Evolutionary conservation across 2,797 vertebrate genomes (phyloP), one percentile per base, ranked within the genome.

Genomic region (Poeciliopsis infans): DNA sequence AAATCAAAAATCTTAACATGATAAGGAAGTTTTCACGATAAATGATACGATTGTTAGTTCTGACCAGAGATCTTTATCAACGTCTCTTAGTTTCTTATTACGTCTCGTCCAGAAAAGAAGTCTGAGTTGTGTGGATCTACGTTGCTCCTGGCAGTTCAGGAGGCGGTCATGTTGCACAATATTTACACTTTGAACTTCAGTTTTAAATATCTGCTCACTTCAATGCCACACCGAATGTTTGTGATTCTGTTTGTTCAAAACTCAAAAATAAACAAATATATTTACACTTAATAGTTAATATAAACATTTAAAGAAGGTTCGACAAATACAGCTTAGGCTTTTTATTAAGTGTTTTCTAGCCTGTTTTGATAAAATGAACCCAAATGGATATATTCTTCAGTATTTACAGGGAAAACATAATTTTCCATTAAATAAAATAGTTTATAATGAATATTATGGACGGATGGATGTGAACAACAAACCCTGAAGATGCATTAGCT

Each of bases 401-500:
- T 20, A 36, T 36, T 36, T 64, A 66, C 59, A 8, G 16, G 31
- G 2, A 33, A 36, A 16, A 64, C 15, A 31, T 59, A 15, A 0
- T 31, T 28, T 53, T 25, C 10, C 25, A 25, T 4, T 31, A 51
- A n/a, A 28, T 15, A 66, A 18, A 7, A 39, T 36, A 36, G 20
- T 39, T 36, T 20, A 36, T 20, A 66, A 36, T 66, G 7, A 36
- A 66, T 66, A 36, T 20, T 7, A 20, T 18, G 31, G 59, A 64
- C 6, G 57, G 59, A 70, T 70, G 41, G 68, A 45, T 43, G 68
- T 4, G 36, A 23, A 70, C 13, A 15, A 90, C 95, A 76, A 89
- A 96, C 96, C 87, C 79, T 45, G 88, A 79, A 12, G 88, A 80
- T 61, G 95, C 90, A 20, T 72, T 81, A 78, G 83, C 64, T 61